Evolutionary conservation across 1,140 invertebrate genomes (phyloP), one percentile per base, ranked within the genome.

Genomic region (Anastatus disparis): DNA sequence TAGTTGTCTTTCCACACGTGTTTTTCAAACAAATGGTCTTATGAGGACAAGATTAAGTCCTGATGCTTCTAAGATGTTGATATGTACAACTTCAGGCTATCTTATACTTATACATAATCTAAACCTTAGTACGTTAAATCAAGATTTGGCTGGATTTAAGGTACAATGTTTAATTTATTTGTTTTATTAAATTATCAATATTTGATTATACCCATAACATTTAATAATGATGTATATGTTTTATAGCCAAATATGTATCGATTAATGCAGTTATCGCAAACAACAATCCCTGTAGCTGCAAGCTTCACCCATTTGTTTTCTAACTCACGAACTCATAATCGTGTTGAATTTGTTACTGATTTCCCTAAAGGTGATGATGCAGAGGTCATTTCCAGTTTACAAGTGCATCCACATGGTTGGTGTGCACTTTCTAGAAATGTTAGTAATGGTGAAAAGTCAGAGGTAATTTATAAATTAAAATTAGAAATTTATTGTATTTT

Each of bases 381-480:
- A 0, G 93, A 96, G 85, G 92, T 95, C 61, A 94, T 97, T 74
- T 93, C 94, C 74, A 95, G 95, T 17, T 84, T 96, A 48, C 93
- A 96, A 87, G 91, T 98, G 72, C 95, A 98, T 87, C 96, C 96
- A 6, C 91, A 95, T 78, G 95, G 95, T 2, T 96, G 95, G 93
- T 94, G 93, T 83, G 93, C 93, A 12, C 82, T 96, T 26, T 95
- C 94, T 31, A 88, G 95, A 69, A 97, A 97, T 85, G 92, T 95
- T 22, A 95, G 92, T 75, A 90, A 90, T 71, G 91, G 94, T 78
- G 94, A 97, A 79, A 90, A 89, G 75, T 93, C 94, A 50, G 95
- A 97, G 89, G 93, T 93, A 85, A 81, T 15, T 44, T 22, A 7
- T 13, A 42, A 12, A 42, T 53, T 59, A 20, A 29, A 62, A 58